A percentile compares a stretch with the other conserved stretches of the same genome.
phyloP scores from a whole-genome alignment of 2,888 invertebrate genomes.

The Epistrophella euchroma region DNA sequence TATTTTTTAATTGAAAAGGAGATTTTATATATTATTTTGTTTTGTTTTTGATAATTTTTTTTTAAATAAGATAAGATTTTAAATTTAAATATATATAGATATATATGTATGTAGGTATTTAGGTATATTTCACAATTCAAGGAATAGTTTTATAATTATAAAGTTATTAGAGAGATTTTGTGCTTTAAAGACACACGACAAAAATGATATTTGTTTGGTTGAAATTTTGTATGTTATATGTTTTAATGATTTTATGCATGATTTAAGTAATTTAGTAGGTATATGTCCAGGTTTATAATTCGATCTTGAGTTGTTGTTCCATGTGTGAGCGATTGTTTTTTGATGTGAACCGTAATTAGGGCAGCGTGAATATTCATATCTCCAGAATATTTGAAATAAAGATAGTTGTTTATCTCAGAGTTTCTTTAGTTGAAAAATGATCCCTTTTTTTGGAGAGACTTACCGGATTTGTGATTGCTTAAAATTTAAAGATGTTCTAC shows the following conservation, averaged over 20 bases:
- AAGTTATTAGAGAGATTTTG: constrained; percentile 44
- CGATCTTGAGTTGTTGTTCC: constrained; percentile 2
- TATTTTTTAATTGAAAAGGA: constrained; percentile 13
- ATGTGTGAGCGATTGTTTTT: background rate
- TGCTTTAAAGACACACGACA: constrained; percentile 63
- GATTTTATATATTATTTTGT: background rate
- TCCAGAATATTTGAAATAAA: background rate
- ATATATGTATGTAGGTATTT: constrained; percentile 4
- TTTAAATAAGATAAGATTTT: constrained; percentile 16
- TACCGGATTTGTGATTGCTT: too few relatives aligned
- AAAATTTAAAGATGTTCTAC: too few relatives aligned
- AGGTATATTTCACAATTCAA: constrained; percentile 47
- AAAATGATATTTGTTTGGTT: constrained; percentile 51
- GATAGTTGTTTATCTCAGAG: too few relatives aligned
- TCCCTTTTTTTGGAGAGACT: background rate
- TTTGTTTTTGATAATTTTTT: background rate
- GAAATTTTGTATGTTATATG: background rate
- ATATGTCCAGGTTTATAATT: background rate
- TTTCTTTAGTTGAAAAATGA: background rate
- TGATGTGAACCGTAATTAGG: background rate
- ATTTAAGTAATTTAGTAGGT: background rate
- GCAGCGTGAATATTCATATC: too few relatives aligned
- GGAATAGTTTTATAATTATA: constrained; percentile 43
- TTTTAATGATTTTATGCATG: constrained; percentile 36
- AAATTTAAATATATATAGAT: constrained; percentile 31